Conservation (phyloP, 2,113 vertebrate genomes). For the Nycticryphes semicollaris region DNA sequence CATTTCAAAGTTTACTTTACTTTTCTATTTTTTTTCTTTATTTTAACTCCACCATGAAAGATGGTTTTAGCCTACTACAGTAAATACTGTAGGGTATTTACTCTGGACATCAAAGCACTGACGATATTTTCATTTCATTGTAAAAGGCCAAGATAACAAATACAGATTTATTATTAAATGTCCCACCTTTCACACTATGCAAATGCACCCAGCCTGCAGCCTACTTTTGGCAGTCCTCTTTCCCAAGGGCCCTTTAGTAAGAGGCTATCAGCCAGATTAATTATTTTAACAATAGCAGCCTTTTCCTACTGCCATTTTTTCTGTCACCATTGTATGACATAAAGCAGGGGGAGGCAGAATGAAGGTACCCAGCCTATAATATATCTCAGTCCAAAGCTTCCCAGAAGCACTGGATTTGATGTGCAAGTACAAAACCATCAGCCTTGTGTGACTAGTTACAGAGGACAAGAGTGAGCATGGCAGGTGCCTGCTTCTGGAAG, state of each 20-base stretch:
- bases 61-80: neutral
- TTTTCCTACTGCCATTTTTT: constrained; percentile 57
- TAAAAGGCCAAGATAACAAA: constrained; percentile 42
- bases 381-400: neutral
- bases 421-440: neutral
- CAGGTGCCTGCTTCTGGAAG: neutral
- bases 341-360: constrained; percentile 35
- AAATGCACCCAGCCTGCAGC: constrained; percentile 49
- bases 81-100: constrained; percentile 2
- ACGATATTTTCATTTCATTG: neutral
- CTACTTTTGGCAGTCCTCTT: constrained; percentile 58
- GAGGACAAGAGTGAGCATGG: neutral
- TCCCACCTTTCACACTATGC: constrained; percentile 58
- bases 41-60: neutral
- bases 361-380: neutral
- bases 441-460: neutral
- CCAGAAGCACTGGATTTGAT: neutral
- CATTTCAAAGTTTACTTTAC: neutral
- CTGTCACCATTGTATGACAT: constrained; percentile 43
- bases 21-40: neutral
- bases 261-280: constrained; percentile 66
- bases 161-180: constrained; percentile 45
- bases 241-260: constrained; percentile 65
- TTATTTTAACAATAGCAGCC: constrained; percentile 65
- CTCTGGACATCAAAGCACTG: neutral